Percentiles rank a stretch among this genome's conserved stretches.
phyloP scores from a whole-genome alignment of 1,140 invertebrate species.

The Drosophila nikananu region DNA sequence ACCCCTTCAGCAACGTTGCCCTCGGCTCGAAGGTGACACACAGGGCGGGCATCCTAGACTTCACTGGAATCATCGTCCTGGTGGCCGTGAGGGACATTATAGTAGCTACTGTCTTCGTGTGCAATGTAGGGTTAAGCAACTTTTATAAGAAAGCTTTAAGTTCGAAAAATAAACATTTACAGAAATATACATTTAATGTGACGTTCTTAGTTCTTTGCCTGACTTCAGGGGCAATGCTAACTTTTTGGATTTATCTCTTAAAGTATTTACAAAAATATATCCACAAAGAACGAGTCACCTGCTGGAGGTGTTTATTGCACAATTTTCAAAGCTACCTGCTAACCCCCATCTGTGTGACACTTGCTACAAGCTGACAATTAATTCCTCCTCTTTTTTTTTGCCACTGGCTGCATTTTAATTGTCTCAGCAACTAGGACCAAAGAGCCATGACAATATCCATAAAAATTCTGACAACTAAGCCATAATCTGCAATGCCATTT shows the following conservation, averaged over 20 bases:
- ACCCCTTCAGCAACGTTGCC: slow-evolving; percentile 22
- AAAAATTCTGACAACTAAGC: slow-evolving; percentile 41
- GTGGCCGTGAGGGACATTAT: slow-evolving; percentile 11
- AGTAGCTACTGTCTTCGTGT: not conserved
- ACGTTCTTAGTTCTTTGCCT: slow-evolving; percentile 2
- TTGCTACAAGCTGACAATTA: slow-evolving; percentile 64
- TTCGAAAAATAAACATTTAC: not conserved
- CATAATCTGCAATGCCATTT: slow-evolving; percentile 7
- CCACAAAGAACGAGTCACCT: not conserved
- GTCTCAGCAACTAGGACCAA: slow-evolving; percentile 40
- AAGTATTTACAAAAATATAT: not conserved
- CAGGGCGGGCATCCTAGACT: not conserved
- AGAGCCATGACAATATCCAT: slow-evolving; percentile 34
- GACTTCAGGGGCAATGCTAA: slow-evolving; percentile 16
- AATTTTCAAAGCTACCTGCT: not conserved
- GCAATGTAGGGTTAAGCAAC: not conserved
- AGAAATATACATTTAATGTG: slow-evolving; percentile 21
- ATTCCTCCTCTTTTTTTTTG: slow-evolving; percentile 27
- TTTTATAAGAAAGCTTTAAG: slow-evolving; percentile 13
- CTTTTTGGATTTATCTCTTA: not conserved
- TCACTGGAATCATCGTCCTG: not conserved
- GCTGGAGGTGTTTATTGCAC: slow-evolving; percentile 10
- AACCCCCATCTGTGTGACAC: not conserved
- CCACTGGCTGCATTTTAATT: slow-evolving; percentile 70
- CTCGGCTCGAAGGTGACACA: not conserved